Conservation (phyloP, 2,113 vertebrate species). For the Scomber colias region DNA sequence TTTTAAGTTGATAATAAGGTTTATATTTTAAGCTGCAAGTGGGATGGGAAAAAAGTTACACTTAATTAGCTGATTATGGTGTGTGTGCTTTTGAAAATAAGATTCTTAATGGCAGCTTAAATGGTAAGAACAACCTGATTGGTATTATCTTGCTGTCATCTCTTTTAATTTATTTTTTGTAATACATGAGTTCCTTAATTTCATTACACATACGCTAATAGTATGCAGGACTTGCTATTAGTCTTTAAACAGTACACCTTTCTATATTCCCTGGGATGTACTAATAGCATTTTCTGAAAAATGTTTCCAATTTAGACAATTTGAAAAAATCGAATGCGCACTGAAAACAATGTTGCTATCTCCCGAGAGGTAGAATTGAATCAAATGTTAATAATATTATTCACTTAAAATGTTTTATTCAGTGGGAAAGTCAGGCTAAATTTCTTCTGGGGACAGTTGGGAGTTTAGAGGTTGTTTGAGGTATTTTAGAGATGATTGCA, state of each 20-base stretch:
- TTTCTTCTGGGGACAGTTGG: constrained; percentile 2
- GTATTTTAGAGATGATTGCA: constrained; percentile 20
- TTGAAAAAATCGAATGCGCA: constrained; percentile 14
- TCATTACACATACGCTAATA: neutral
- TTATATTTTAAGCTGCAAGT: constrained; percentile 30
- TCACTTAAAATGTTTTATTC: constrained; percentile 27
- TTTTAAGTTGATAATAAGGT: constrained; percentile 36
- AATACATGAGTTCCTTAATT: neutral
- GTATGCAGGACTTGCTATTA: neutral
- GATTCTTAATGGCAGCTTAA: constrained; percentile 8
- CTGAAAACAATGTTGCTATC: neutral
- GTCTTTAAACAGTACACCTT: neutral
- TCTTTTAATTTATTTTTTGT: neutral
- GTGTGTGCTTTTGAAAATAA: constrained; percentile 17
- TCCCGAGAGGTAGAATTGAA: constrained; percentile 6
- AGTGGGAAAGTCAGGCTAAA: neutral
- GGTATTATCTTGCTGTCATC: neutral
- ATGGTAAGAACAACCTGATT: constrained; percentile 18
- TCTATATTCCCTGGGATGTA: neutral
- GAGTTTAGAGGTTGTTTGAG: constrained; percentile 5
- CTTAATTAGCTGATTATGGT: constrained; percentile 4
- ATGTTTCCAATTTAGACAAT: neutral
- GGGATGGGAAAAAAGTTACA: constrained; percentile 4
- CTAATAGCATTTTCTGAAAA: neutral
- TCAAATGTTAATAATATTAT: constrained; percentile 10